Evolutionary conservation across 2,888 invertebrate species (phyloP).

Genomic region (Octodonta nipae): DNA sequence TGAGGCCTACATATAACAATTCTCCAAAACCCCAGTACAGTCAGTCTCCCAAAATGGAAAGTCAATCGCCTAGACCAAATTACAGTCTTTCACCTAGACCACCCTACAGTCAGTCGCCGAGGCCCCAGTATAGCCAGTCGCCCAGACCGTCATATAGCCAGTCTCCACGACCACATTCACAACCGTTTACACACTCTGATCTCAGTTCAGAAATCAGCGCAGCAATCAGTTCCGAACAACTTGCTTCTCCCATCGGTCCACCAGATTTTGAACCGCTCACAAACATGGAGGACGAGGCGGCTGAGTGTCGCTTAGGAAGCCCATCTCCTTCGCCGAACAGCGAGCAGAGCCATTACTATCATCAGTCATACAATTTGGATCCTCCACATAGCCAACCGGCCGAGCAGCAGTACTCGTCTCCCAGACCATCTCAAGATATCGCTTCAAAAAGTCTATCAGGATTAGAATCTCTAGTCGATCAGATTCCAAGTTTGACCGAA

Average conservation of each 20-base stretch:
- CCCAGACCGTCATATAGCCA: conserved; percentile 26
- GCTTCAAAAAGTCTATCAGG: conserved; percentile 78
- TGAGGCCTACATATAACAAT: conserved; percentile 24
- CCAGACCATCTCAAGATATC: conserved; percentile 52
- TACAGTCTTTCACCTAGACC: conserved; percentile 28
- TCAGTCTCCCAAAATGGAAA: conserved; percentile 39
- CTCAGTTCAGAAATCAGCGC: conserved; percentile 66
- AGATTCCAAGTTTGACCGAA: conserved; percentile 78
- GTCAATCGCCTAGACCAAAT: conserved; percentile 37
- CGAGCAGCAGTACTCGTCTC: conserved; percentile 35
- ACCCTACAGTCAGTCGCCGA: conserved; percentile 30
- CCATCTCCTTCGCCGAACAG: conserved; percentile 34
- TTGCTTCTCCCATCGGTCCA: conserved; percentile 51
- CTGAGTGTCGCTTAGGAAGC: conserved; percentile 43
- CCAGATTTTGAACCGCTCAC: conserved; percentile 66
- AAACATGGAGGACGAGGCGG: conserved; percentile 41
- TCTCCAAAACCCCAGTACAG: conserved; percentile 26
- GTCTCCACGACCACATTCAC: conserved; percentile 36
- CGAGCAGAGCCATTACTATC: conserved; percentile 30
- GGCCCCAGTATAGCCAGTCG: conserved; percentile 27
- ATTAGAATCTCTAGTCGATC: conserved; percentile 77
- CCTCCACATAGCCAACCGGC: conserved; percentile 24
- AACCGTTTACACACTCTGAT: conserved; percentile 55
- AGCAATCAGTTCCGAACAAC: conserved; percentile 56
- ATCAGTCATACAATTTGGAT: conserved; percentile 32